phyloP scores from a whole-genome alignment of 2,797 vertebrate species.

The Arrhamphus sclerolepis region DNA sequence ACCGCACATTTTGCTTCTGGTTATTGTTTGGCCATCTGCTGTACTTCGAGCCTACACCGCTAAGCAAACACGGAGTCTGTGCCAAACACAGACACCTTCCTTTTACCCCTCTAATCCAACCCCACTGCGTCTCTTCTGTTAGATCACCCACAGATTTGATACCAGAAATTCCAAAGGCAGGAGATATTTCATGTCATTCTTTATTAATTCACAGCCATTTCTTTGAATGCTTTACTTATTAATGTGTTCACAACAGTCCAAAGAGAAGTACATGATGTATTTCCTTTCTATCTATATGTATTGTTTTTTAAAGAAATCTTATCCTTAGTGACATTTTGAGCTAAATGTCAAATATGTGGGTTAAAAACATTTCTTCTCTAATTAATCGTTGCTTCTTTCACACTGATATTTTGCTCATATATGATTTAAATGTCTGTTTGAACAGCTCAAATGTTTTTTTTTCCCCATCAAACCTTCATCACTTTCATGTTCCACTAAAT shows the following conservation, averaged over 20 bases:
- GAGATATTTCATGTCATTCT: background rate
- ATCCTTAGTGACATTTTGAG: too few relatives aligned
- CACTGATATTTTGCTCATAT: too few relatives aligned
- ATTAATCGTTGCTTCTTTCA: too few relatives aligned
- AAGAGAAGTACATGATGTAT: too few relatives aligned
- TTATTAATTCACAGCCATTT: background rate
- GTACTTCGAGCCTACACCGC: constrained; percentile 50
- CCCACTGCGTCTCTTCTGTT: constrained; percentile 38
- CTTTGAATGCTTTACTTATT: background rate
- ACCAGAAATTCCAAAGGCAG: background rate
- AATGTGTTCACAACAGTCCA: background rate
- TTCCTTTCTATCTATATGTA: too few relatives aligned
- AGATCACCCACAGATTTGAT: constrained; percentile 23
- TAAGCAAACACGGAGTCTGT: constrained; percentile 57
- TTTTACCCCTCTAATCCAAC: constrained; percentile 54
- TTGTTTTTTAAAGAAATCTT: too few relatives aligned
- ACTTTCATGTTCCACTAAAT: too few relatives aligned
- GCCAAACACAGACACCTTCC: constrained; percentile 66
- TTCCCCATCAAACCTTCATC: too few relatives aligned
- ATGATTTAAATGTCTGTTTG: too few relatives aligned
- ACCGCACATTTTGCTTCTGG: constrained; percentile 66
- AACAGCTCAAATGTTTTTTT: too few relatives aligned
- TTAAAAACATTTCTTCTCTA: too few relatives aligned
- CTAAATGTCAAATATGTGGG: too few relatives aligned
- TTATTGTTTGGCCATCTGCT: constrained; percentile 81